Conservation (phyloP, 2,888 invertebrate genomes). For the Eupithecia dodoneata region DNA sequence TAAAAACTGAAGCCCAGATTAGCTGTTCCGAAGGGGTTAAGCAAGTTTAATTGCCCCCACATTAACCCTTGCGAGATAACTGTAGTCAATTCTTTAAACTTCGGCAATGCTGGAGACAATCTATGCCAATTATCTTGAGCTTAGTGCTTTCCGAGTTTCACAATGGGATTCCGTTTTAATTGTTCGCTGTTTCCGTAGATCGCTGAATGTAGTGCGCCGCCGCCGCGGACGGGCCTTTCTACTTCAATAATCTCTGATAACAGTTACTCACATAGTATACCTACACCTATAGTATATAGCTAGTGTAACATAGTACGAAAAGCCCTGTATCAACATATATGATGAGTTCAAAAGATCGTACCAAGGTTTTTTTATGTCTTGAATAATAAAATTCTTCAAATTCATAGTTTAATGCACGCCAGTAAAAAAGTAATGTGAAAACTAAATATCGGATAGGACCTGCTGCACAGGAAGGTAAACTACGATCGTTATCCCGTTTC, state of each 20-base stretch:
- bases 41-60: slow-evolving; percentile 76
- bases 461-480: background rate
- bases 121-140: slow-evolving; percentile 76
- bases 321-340: background rate
- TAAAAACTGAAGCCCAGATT: slow-evolving; percentile 42
- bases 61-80: slow-evolving; percentile 78
- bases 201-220: slow-evolving; percentile 1
- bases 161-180: slow-evolving; percentile 63
- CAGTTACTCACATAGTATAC: too few relatives aligned
- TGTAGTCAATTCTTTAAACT: slow-evolving; percentile 79
- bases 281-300: background rate
- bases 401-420: background rate
- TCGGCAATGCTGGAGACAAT: slow-evolving; percentile 71
- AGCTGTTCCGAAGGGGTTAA: slow-evolving; percentile 58
- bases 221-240: background rate
- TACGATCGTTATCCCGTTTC: background rate
- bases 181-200: slow-evolving; percentile 42
- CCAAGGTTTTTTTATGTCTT: background rate
- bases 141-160: slow-evolving; percentile 61
- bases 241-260: background rate
- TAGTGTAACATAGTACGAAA: background rate
- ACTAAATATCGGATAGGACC: background rate
- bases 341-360: background rate
- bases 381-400: background rate
- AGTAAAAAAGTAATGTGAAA: background rate